A percentile compares a stretch with the other conserved stretches of the same genome.
Conservation (phyloP, 2,888 invertebrate species). For the Gastrophysa polygoni region DNA sequence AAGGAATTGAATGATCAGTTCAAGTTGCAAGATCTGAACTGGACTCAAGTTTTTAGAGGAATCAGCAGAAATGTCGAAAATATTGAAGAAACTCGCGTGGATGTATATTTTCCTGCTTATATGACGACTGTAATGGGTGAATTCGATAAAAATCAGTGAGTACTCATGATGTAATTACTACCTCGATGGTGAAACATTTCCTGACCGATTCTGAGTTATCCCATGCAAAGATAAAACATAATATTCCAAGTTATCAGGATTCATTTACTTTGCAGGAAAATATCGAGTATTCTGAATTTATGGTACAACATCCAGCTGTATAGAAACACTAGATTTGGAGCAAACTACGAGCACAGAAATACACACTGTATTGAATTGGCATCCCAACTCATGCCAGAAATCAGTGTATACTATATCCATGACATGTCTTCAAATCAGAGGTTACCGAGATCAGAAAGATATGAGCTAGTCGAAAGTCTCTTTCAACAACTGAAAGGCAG, state of each 20-base stretch:
- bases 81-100: conserved; percentile 4
- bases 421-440: not conserved
- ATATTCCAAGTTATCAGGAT: too few relatives aligned
- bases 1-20: conserved; percentile 7
- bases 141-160: conserved; percentile 11
- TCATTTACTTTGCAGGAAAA: conserved; percentile 15
- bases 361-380: conserved; percentile 15
- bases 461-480: not conserved
- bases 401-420: conserved; percentile 7
- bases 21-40: conserved; percentile 11
- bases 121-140: conserved; percentile 2
- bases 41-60: conserved; percentile 16
- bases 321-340: conserved; percentile 11
- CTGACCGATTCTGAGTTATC: too few relatives aligned
- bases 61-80: conserved; percentile 5
- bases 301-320: conserved; percentile 22
- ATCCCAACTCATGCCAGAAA: conserved; percentile 23
- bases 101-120: conserved; percentile 9
- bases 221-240: too few relatives aligned
- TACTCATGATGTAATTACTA: too few relatives aligned
- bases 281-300: conserved; percentile 14
- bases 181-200: too few relatives aligned
- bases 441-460: not conserved
- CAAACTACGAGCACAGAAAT: not conserved
- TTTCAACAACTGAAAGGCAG: not conserved